A percentile compares a stretch with the other conserved stretches of the same genome.
Conservation (phyloP, 2,888 invertebrate genomes). For the Diarsia dahlii region DNA sequence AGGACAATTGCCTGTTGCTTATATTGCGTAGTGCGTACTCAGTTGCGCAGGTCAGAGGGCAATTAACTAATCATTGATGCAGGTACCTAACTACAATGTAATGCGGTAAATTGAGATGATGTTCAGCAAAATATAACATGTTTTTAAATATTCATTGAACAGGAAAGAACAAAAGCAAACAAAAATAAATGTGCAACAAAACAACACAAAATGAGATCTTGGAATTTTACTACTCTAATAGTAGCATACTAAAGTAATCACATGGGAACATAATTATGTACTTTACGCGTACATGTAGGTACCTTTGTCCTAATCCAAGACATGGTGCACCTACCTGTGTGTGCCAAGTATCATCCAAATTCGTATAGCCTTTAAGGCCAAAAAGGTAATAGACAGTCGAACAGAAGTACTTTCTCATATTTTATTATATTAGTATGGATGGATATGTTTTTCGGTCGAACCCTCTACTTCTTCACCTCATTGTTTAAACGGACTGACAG, state of each 20-base stretch:
- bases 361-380: background rate
- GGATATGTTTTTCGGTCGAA: background rate
- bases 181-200: background rate
- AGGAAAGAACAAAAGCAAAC: background rate
- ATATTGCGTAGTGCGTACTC: background rate
- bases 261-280: background rate
- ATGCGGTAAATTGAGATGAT: background rate
- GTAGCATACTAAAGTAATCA: too few relatives aligned
- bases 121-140: background rate
- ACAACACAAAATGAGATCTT: background rate
- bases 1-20: conserved; percentile 1
- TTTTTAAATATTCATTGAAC: background rate
- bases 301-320: background rate
- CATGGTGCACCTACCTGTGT: background rate
- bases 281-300: background rate
- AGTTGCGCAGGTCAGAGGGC: background rate
- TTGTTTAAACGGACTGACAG: background rate
- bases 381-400: background rate
- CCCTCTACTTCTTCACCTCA: background rate
- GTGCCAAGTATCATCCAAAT: background rate
- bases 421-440: background rate
- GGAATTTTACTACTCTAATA: too few relatives aligned
- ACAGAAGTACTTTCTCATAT: background rate
- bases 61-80: background rate
- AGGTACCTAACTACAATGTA: background rate